Evolutionary conservation across 2,113 vertebrate species (phyloP), one percentile per base, ranked within the genome.

Genomic region (Marmota monax): DNA sequence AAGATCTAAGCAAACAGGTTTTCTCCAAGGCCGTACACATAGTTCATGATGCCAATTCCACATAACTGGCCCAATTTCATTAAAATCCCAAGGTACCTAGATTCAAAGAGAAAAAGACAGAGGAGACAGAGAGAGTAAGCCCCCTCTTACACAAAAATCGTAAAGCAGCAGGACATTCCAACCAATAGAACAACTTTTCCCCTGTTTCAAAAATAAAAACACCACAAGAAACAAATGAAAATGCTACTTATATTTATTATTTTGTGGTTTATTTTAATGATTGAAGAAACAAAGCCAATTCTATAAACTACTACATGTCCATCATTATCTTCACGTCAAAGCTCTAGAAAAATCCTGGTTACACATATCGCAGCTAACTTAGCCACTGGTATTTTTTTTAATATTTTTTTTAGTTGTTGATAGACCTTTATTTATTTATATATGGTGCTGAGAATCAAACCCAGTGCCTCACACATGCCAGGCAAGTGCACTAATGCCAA

Each of bases 1-100:
- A 97, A 97, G 96, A 98, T 97, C 97, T 98, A 97, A 98, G 98
- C 96, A 98, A 95, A 98, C 91, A 98, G 97, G 98, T 98, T 98
- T 98, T 95, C 98, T 98, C 98, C 97, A 98, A 98, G 98, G 98
- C 96, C 91, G 95, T 96, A 96, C 91, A 27, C 83, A 76, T 13
- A 95, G 90, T 90, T 97, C 96, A 69, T 0, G 51, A 97, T 98
- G 98, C 98, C 98, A 98, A 97, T 77, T 97, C 96, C 95, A 98
- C 95, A 89, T 82, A 97, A 97, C 97, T 97, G 98, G 98, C 93
- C 96, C 95, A 73, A 94, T 97, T 97, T 97, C 96, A 93, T 94
- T 95, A 69, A 97, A 98, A 93, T 98, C 98, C 98, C 98, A 97
- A 97, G 92, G 94, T 14, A 1, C 97, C 94, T 95, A 85, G 85